Base-by-base conservation (phyloP, 2,888 invertebrate species). In the Limulus polyphemus region DNA sequence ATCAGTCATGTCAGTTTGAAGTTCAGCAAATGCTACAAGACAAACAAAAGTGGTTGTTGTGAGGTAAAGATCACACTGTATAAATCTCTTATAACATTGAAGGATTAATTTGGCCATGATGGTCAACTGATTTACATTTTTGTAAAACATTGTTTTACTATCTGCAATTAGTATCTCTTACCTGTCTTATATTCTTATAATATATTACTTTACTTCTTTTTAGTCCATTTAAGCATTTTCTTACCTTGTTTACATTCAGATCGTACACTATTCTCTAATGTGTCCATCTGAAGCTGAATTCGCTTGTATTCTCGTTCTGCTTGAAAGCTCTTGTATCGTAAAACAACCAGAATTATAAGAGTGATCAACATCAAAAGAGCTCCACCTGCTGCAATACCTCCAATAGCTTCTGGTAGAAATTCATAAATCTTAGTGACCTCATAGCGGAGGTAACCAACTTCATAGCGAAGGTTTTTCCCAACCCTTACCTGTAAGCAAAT, bases 371-470 rank as follows among this genome's bases (percentile, higher is more conserved):
- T 63, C 7, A 70, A 56, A 16, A 69, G 46, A 2, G 68, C 62
- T 10, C 68, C 70, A 12, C 64, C 70, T 17, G 67, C 62, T 4
- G 90, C 87, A 68, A 93, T 90, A 49, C 90, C 90, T 60, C 89
- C 87, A 70, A 94, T 88, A 0, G 90, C 92, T 79, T 88, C 88
- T 47, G 90, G 88, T 0, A 94, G 92, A 73, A 92, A 87, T 64
- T 88, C 84, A 73, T 90, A 90, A 17, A 88, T 85, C 59, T 65
- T 65, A 46, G 64, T 64, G 9, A 65, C 67, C 59, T 70, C 69
- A 59, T 70, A 70, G 11, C 65, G 67, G 47, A 97, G 81, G 74
- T 88, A 87, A 1, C 95, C 95, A 71, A 95, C 88, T 47, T 87
- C 85, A 75, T 90, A 95, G 61, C 90, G 82, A 59, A 94, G 79